Conservation (phyloP, 2,113 vertebrate genomes). For the Heloderma charlesbogerti region DNA sequence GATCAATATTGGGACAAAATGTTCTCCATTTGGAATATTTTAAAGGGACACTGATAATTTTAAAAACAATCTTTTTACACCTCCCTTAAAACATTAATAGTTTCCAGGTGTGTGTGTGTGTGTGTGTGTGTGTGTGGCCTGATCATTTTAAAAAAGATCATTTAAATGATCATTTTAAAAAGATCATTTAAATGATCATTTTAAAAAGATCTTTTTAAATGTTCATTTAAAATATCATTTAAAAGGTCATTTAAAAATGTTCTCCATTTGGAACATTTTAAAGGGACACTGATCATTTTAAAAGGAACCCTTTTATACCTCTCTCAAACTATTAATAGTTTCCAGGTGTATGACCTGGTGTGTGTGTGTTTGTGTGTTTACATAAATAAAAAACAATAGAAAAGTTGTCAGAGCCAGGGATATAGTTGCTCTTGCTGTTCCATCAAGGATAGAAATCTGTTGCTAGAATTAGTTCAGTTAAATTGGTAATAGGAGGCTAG, state of each 20-base stretch:
- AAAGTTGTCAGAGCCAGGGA: background rate
- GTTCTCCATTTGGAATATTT: background rate
- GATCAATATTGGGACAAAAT: background rate
- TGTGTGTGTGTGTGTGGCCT: no score
- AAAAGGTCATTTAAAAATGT: no score
- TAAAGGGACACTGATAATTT: background rate
- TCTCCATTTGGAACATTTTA: background rate
- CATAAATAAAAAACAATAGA: background rate
- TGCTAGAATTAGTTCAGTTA: slow-evolving; percentile 6
- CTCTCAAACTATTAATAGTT: background rate
- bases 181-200: no score
- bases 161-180: no score
- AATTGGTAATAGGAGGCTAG: background rate
- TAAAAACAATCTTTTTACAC: background rate
- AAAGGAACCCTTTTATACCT: background rate
- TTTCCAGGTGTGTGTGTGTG: background rate
- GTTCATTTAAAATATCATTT: no score
- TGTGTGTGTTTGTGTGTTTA: background rate
- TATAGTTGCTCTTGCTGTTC: background rate
- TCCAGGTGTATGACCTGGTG: background rate
- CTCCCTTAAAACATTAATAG: background rate
- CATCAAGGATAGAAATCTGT: background rate
- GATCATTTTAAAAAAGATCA: no score
- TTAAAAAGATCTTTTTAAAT: no score
- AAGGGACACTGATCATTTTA: background rate